Evolutionary conservation across 2,888 invertebrate species (phyloP), one percentile per base, ranked within the genome.

Genomic region (Tetanocera ferruginea): DNA sequence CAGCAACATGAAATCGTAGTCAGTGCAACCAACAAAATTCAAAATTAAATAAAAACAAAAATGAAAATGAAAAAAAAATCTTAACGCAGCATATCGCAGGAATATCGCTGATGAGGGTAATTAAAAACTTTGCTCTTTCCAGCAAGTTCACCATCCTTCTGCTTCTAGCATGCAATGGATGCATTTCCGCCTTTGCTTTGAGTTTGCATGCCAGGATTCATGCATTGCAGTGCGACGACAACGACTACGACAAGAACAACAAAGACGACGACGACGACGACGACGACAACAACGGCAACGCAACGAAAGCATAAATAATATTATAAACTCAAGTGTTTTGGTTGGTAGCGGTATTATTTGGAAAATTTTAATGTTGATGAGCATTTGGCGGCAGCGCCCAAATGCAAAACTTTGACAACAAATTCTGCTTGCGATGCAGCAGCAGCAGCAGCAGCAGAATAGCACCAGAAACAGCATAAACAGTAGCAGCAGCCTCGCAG

Each of bases 71-170:
- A 62, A 43, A 9, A n/a, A 8, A 57, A 66, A 66, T 52, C 52
- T 23, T 19, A 25, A 73, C 74, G 52, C 74, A 52, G 52, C 74
- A 25, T 66, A 64, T 57, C 72, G 55, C 57, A 34, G 31, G 23
- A 49, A 28, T 74, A 23, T 74, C 66, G 64, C 52, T 74, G 74
- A 74, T 74, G 74, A 74, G 66, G 64, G 74, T 74, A 74, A 74
- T 74, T 74, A 74, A 74, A 74, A 74, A 74, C 64, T 74, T 66
- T 51, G 49, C 74, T 74, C 49, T 51, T 66, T 74, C 25, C 37
- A 60, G 9, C 23, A 43, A 17, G n/a, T 67, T 43, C 64, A n/a
- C 3, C 17, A 34, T 69, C 69, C 23, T 66, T n/a, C 19, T 28
- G 28, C 60, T 28, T 14, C 3, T 28, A 17, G 67, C 1, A 8